These are phyloP conservation scores for chimpanzee (Pan troglodytes) DNA, from an alignment of 2,113 vertebrate species.

Conservation along the genomic window DNA sequence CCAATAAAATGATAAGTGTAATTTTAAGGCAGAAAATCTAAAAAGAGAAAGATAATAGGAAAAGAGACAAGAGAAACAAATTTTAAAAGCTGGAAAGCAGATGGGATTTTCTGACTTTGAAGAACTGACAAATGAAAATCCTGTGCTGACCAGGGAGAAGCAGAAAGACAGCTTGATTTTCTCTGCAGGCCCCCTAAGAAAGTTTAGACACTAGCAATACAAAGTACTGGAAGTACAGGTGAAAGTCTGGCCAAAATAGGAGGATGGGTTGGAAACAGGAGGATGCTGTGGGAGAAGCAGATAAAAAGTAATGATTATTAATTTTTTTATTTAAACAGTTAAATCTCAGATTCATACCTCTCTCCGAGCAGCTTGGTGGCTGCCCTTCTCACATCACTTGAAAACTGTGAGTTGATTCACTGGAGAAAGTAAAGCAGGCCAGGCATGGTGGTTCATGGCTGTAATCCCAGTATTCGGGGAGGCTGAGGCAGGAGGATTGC, in stretches of 20 bases:
- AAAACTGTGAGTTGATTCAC: background rate
- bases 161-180: slow-evolving; percentile 10
- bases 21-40: slow-evolving; percentile 10
- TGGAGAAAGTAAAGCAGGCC: background rate
- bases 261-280: background rate
- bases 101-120: slow-evolving; percentile 52
- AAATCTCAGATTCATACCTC: background rate
- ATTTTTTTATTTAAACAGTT: background rate
- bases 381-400: background rate
- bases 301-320: too few relatives aligned
- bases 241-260: background rate
- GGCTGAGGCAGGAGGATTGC: too few relatives aligned
- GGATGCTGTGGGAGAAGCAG: background rate
- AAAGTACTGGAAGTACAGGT: background rate
- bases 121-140: slow-evolving; percentile 39
- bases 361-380: background rate
- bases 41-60: slow-evolving; percentile 14
- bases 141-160: slow-evolving; percentile 8
- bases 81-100: slow-evolving; percentile 29
- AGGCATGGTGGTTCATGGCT: too few relatives aligned
- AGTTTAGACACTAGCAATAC: background rate
- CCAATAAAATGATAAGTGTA: slow-evolving; percentile 33
- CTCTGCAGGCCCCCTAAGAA: background rate
- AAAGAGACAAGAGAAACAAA: slow-evolving; percentile 46
- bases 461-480: too few relatives aligned